phyloP scores from a whole-genome alignment of 2,113 vertebrate genomes.

The Arenaria interpres region DNA sequence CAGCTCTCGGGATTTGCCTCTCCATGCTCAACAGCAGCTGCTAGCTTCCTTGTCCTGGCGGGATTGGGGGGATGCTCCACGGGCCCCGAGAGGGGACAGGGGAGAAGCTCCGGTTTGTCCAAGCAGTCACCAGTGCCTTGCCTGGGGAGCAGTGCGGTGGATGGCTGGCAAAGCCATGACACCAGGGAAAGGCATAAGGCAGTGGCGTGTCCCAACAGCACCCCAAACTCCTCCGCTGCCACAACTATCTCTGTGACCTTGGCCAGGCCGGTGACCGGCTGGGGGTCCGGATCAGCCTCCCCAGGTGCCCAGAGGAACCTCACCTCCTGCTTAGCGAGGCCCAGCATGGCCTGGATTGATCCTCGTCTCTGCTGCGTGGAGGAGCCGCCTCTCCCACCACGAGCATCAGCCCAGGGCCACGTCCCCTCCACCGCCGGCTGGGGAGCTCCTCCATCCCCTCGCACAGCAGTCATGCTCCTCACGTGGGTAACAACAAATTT shows the following conservation, averaged over 20 bases:
- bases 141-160: accelerated
- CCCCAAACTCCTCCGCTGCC: background rate
- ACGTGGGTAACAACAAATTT: accelerated
- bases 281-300: accelerated
- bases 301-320: accelerated
- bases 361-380: accelerated
- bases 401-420: accelerated
- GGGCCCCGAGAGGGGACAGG: background rate
- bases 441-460: accelerated
- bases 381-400: accelerated
- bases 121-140: background rate
- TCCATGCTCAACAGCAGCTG: background rate
- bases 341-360: background rate
- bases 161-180: accelerated
- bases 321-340: background rate
- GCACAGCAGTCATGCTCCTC: accelerated
- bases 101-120: background rate
- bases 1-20: background rate
- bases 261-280: background rate
- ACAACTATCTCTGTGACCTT: background rate
- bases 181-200: background rate
- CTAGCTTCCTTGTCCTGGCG: background rate
- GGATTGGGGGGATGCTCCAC: accelerated
- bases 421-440: accelerated
- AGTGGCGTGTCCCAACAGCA: accelerated